These are phyloP conservation scores for Exocentrus adspersus DNA, from an alignment of 2,888 invertebrate genomes.

Conservation along the genomic window DNA sequence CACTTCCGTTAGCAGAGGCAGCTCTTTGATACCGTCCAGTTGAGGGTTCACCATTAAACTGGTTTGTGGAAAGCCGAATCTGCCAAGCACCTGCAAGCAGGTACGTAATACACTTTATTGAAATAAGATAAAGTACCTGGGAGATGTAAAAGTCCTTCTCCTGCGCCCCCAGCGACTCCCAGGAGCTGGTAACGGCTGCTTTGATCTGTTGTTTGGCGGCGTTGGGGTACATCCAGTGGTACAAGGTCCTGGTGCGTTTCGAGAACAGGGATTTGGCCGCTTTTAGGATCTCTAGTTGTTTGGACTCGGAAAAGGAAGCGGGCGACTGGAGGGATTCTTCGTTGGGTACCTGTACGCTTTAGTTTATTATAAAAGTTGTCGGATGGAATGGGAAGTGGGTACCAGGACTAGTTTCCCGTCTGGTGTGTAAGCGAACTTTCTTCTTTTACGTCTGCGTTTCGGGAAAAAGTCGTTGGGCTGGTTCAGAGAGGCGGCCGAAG, in stretches of 20 bases:
- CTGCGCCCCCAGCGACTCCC: constrained; percentile 60
- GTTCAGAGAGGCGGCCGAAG: background rate
- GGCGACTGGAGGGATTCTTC: constrained; percentile 35
- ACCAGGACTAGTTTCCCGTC: constrained; percentile 40
- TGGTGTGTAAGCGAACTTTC: constrained; percentile 37
- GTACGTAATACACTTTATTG: too few relatives aligned
- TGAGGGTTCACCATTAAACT: constrained; percentile 64
- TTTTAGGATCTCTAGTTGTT: constrained; percentile 59
- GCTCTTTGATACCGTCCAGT: constrained; percentile 56
- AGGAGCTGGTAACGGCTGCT: constrained; percentile 59
- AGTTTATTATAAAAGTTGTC: background rate
- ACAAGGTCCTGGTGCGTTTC: constrained; percentile 63
- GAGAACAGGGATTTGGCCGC: constrained; percentile 64
- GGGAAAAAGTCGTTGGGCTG: constrained; percentile 24
- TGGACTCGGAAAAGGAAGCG: constrained; percentile 38
- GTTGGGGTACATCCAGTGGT: constrained; percentile 64
- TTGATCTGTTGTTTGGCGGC: constrained; percentile 62
- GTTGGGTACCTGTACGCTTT: constrained; percentile 25
- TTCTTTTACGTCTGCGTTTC: constrained; percentile 24
- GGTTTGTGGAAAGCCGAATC: constrained; percentile 59
- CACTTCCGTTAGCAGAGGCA: constrained; percentile 43
- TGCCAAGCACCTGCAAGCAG: constrained; percentile 60
- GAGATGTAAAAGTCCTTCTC: constrained; percentile 65
- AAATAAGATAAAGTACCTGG: too few relatives aligned
- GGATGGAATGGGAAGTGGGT: too few relatives aligned